Base-by-base conservation (phyloP, 2,113 vertebrate genomes). In the Ptilorrhoa leucosticta region DNA sequence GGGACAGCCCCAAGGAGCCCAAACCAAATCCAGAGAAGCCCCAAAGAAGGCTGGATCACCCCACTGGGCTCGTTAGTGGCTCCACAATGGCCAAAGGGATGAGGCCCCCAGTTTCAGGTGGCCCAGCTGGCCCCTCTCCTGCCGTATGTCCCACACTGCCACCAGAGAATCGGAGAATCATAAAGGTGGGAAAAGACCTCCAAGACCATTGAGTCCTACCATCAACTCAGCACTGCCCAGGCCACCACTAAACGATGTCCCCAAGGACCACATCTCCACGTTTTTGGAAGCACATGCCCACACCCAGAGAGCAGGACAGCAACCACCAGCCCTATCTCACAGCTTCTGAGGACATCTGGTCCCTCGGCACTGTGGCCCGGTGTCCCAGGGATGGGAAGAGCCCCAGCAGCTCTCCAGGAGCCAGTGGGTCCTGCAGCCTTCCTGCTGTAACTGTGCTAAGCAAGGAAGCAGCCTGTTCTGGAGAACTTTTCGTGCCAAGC, bases 191-290 rank as follows among this genome's bases (percentile, higher is more conserved):
- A 11, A 68, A 69, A 35, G 63, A 35, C 26, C 63, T 47, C 35
- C 22, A 13, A 20, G 22, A 11, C 9, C 39, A 30, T 5, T 0
- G 0, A 60, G n/a, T 7, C 39, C 78, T 60, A 7, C 39, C 45
- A 47, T 3, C 23, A 63, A 2, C 54, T 26, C 70, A 48, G 70
- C 79, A 19, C 30, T 47, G 63, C 54, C 70, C 53, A 26, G 54
- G 13, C 61, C 61, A 35, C 19, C 40, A 19, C 24, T 42, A 23
- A 89, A 23, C n/a, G 14, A 6, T 0, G 2, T 31, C 26, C 54
- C 40, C 35, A 42, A 1, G 35, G 26, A 45, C 20, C 53, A 61
- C 56, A 63, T 9, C 47, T 45, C 28, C 1, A 2, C 0, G 1
- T 5, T 66, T 60, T 15, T 57, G 66, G 75, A 27, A 42, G 75